Evolutionary conservation across 1,140 invertebrate genomes (phyloP).

Genomic region (Arion vulgaris): DNA sequence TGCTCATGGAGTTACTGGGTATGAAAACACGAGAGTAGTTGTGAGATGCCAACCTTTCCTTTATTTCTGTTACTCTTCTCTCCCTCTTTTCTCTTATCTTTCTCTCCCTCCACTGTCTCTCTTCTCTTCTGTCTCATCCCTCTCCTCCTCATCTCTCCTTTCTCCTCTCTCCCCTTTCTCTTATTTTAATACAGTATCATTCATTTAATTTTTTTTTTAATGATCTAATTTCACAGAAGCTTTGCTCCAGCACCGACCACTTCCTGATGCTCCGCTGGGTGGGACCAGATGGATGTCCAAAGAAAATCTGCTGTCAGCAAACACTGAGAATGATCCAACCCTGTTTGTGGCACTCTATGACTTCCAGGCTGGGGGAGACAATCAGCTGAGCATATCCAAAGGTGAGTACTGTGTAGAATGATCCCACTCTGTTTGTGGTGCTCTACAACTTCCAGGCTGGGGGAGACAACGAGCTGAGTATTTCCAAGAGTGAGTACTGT

Average conservation of each 20-base stretch:
- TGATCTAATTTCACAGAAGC: constrained; percentile 80
- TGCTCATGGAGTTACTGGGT: too few relatives aligned
- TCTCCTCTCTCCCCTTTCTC: not conserved
- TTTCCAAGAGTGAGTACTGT: constrained; percentile 88
- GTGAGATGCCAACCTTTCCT: too few relatives aligned
- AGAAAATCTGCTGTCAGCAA: constrained; percentile 88
- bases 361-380: constrained; percentile 95
- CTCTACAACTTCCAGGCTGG: constrained; percentile 96
- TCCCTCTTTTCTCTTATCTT: too few relatives aligned
- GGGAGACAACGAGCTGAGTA: constrained; percentile 97
- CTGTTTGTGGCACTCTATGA: constrained; percentile 96
- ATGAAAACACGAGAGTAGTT: too few relatives aligned
- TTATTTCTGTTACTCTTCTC: too few relatives aligned
- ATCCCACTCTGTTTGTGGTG: constrained; percentile 91
- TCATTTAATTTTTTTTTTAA: not conserved
- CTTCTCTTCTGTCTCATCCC: too few relatives aligned
- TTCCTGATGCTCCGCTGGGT: constrained; percentile 60
- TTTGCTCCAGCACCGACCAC: constrained; percentile 82
- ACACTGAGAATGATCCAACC: constrained; percentile 88
- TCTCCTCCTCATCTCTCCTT: not conserved
- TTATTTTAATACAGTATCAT: not conserved
- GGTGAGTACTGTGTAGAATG: constrained; percentile 78
- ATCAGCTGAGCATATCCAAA: constrained; percentile 97
- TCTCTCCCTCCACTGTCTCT: too few relatives aligned
- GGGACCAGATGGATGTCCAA: constrained; percentile 90